Evolutionary conservation across 1,140 invertebrate genomes (phyloP).

Genomic region (Zeugodacus cucurbitae): DNA sequence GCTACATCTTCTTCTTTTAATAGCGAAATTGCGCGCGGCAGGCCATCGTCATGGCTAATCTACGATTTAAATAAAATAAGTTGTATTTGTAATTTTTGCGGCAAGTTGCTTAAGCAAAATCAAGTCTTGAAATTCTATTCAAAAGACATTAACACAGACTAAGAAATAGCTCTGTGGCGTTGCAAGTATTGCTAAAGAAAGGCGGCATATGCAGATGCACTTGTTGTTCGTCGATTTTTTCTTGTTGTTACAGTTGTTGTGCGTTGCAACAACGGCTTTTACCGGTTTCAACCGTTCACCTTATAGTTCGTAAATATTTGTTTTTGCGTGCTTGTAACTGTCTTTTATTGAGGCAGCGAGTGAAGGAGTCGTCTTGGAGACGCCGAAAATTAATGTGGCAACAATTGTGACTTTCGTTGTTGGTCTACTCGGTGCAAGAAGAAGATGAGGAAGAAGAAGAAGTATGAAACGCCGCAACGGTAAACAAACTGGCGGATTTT

Average conservation of each 20-base stretch:
- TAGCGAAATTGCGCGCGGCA: neutral
- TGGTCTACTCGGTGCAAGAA: neutral
- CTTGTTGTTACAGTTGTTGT: neutral
- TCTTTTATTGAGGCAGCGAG: neutral
- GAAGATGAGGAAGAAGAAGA: neutral
- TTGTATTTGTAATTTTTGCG: neutral
- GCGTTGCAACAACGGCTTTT: conserved; percentile 11
- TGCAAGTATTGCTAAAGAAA: neutral
- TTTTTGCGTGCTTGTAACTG: neutral
- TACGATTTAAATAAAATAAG: neutral
- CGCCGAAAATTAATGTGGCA: conserved; percentile 25
- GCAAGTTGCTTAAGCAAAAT: neutral
- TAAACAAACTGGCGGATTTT: neutral
- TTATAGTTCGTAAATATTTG: neutral
- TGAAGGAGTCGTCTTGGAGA: conserved; percentile 4
- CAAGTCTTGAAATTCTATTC: neutral
- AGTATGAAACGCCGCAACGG: neutral
- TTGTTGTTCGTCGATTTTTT: neutral
- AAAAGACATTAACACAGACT: neutral
- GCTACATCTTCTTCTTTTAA: neutral
- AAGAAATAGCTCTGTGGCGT: neutral
- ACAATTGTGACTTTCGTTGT: neutral
- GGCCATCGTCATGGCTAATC: conserved; percentile 11
- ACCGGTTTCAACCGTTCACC: conserved; percentile 6
- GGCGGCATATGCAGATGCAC: neutral